Percentiles rank a stretch among this genome's conserved stretches.
Evolutionary conservation across 2,888 invertebrate genomes (phyloP).

Genomic region (Orthosia gracilis): DNA sequence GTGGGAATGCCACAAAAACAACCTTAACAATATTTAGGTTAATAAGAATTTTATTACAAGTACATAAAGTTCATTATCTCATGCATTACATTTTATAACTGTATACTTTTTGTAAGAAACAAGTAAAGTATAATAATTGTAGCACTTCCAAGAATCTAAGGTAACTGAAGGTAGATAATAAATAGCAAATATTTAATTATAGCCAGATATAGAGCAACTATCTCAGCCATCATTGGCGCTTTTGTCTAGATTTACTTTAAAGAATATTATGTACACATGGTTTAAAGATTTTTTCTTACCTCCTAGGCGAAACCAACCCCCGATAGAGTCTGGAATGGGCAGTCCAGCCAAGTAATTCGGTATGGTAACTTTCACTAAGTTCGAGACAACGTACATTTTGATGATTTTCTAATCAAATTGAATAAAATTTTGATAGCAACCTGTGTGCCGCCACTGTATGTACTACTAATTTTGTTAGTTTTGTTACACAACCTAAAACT

Average conservation of each 20-base stretch:
- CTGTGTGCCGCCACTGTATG: background rate
- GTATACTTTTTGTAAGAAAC: conserved; percentile 35
- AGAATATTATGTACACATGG: conserved; percentile 44
- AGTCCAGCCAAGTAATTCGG: conserved; percentile 96
- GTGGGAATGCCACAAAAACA: conserved; percentile 64
- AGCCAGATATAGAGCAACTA: conserved; percentile 5
- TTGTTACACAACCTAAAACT: conserved; percentile 34
- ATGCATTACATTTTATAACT: conserved; percentile 23
- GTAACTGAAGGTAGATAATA: conserved; percentile 13
- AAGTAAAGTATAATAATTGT: conserved; percentile 28
- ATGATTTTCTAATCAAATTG: conserved; percentile 20
- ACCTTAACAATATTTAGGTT: conserved; percentile 11
- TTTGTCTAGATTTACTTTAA: background rate
- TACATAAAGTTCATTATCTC: conserved; percentile 50
- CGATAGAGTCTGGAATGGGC: conserved; percentile 96
- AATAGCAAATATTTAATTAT: background rate
- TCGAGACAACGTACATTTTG: conserved; percentile 95
- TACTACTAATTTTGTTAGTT: conserved; percentile 3
- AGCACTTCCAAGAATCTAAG: background rate
- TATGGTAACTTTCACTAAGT: conserved; percentile 94
- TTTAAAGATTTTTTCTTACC: conserved; percentile 86
- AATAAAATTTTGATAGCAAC: conserved; percentile 4
- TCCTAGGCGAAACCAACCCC: conserved; percentile 96
- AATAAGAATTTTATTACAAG: conserved; percentile 38
- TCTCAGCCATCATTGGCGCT: background rate